Evolutionary conservation across 2,888 invertebrate genomes (phyloP), one percentile per base, ranked within the genome.

Genomic region (Nezara viridula): DNA sequence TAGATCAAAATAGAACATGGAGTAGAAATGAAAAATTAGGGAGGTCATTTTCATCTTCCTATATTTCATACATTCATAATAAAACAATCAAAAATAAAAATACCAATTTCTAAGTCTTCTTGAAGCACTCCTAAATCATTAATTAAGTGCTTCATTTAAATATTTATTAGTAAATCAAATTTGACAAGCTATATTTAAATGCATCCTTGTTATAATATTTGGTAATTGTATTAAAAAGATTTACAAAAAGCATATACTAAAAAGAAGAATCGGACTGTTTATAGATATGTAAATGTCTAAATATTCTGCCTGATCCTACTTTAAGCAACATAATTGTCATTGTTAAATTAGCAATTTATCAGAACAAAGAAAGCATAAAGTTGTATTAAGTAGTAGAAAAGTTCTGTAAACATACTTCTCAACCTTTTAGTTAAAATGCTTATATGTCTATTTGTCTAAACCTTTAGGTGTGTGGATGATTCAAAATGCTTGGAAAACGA

Each of bases 401-500:
- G 27, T 6, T 12, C 14, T 27, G 16, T 27, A 16, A 27, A 27
- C 4, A 60, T 60, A 9, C 3, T 14, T 60, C 0, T 60, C 16
- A 60, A 27, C 12, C 4, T 47, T 85, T 85, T 85, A 44, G 12
- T 85, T 85, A 85, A 37, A 44, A 44, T 50, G 44, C 90, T 85
- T 88, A 87, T 52, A 6, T 85, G 1, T 16, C 2, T 24, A 27
- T 85, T 27, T 85, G 10, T 89, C 55, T 77, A 44, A 77, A 40
- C 40, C 40, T 88, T 94, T 91, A 94, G 95, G 81, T 94, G 94
- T 91, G 92, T 95, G 91, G 94, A 94, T 90, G 93, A 94, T 89
- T 93, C 93, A 88, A 93, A 94, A 85, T 96, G 96, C 91, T 93
- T 95, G 27, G 93, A 94, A 49, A 94, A 94, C 89, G 95, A 95